Base-by-base conservation (phyloP, 1,140 invertebrate species). In the Ganaspis sp. region DNA sequence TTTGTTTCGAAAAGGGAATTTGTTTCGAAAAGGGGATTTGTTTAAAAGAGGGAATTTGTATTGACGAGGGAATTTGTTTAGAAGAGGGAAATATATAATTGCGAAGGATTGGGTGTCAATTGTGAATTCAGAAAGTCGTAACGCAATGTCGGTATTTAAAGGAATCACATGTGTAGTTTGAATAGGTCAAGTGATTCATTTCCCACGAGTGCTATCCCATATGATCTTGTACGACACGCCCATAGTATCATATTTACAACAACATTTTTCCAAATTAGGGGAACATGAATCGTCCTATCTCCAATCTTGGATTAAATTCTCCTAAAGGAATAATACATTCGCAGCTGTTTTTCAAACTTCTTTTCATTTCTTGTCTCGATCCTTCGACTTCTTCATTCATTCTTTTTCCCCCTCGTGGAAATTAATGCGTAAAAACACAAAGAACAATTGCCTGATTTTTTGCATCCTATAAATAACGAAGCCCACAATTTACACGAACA, bases 171-270 rank as follows among this genome's bases (percentile, higher is more conserved):
- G 23, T 64, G 23, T 64, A 64, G 54, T 64, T 64, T 64, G 54
- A 26, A 64, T 64, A 64, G 54, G 54, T 64, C 54, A 64, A 64
- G 15, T 64, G 54, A 64, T 64, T 64, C 54, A 64, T 64, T 64
- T 64, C 54, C 23, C 54, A 64, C 54, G 54, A 64, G 54, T 64
- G 54, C 54, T 64, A 64, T 64, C 54, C 54, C 54, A 23, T 64
- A 29, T 64, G 54, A 64, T 64, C 54, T 64, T 64, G 54, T 64
- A 64, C 23, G 54, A 64, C 54, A 64, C 54, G 54, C 54, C 54
- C 54, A 64, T 23, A 29, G 54, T 64, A 64, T 64, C 54, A 64
- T 64, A 64, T 64, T 64, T 64, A 64, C 54, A 64, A 64, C 53
- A 64, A 64, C 54, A 64, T 29, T 64, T 64, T 64, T 64, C 23